These are phyloP conservation scores for Bombyx mori DNA, from an alignment of 1,140 invertebrate genomes.

Conservation along the genomic window ASM3026992v2 NC_085122.1:1058001-1058500, in stretches of 20 bases:
- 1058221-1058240: slow-evolving; percentile 76
- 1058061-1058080: slow-evolving; percentile 45
- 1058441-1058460: slow-evolving; percentile 80
- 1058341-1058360: slow-evolving; percentile 73
- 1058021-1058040: slow-evolving; percentile 70
- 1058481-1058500: slow-evolving; percentile 80
- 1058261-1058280: slow-evolving; percentile 83
- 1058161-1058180: slow-evolving; percentile 75
- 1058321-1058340: slow-evolving; percentile 83
- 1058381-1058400: slow-evolving; percentile 76
- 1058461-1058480: slow-evolving; percentile 80
- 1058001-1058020: slow-evolving; percentile 59
- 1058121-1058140: slow-evolving; percentile 73
- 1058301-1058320: slow-evolving; percentile 85
- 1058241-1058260: slow-evolving; percentile 80
- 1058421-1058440: slow-evolving; percentile 84
- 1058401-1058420: slow-evolving; percentile 77
- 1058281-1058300: slow-evolving; percentile 79
- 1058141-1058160: slow-evolving; percentile 72
- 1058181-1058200: slow-evolving; percentile 79
- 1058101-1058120: slow-evolving; percentile 73
- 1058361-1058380: slow-evolving; percentile 70
- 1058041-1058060: slow-evolving; percentile 61
- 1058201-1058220: slow-evolving; percentile 78
- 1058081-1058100: slow-evolving; percentile 44